Conservation (phyloP, 2,888 invertebrate species). For the Stictocephala bisonia region DNA sequence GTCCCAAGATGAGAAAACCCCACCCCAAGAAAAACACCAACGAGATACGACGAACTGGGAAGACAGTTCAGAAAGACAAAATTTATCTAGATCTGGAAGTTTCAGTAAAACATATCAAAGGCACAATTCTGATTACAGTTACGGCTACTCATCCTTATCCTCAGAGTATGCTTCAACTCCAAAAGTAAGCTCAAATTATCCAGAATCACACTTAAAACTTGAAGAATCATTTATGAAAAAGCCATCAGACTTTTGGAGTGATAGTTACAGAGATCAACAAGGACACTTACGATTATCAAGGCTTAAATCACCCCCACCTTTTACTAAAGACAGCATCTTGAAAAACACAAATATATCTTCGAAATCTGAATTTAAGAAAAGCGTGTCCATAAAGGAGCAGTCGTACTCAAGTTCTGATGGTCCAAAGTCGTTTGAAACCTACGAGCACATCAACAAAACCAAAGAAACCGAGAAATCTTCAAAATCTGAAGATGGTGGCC, state of each 20-base stretch:
- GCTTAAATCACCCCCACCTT: not conserved
- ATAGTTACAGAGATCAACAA: slow-evolving; percentile 17
- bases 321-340: slow-evolving; percentile 21
- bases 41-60: slow-evolving; percentile 17
- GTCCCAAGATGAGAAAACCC: not conserved
- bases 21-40: not conserved
- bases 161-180: not conserved
- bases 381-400: slow-evolving; percentile 17
- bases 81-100: slow-evolving; percentile 12
- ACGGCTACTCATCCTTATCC: slow-evolving; percentile 1
- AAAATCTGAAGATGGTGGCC: not conserved
- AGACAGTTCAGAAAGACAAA: not conserved
- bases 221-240: slow-evolving; percentile 25
- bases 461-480: slow-evolving; percentile 28
- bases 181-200: too few relatives aligned
- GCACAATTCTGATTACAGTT: slow-evolving; percentile 19
- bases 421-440: slow-evolving; percentile 12
- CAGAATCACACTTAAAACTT: not conserved
- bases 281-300: not conserved
- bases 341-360: slow-evolving; percentile 17
- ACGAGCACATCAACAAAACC: slow-evolving; percentile 38
- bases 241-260: slow-evolving; percentile 39
- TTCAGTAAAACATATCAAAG: not conserved
- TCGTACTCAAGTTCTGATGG: slow-evolving; percentile 34
- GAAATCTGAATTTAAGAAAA: slow-evolving; percentile 34